Evolutionary conservation across 1,140 invertebrate species (phyloP).

Genomic region (Pissodes strobi): DNA sequence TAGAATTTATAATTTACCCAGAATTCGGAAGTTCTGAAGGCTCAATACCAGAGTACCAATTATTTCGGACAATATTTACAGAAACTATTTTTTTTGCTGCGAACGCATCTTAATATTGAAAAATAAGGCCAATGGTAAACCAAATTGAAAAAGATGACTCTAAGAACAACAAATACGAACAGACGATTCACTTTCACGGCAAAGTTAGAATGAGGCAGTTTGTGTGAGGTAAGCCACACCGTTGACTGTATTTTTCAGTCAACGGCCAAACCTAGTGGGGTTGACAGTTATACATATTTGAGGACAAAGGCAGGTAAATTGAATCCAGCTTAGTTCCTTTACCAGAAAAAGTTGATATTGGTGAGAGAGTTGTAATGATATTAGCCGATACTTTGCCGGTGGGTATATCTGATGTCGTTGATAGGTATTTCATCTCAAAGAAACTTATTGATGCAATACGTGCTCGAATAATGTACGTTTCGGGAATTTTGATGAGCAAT

Average conservation of each 20-base stretch:
- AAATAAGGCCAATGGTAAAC: too few species aligned
- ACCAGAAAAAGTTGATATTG: neutral
- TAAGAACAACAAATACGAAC: too few species aligned
- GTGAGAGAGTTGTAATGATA: neutral
- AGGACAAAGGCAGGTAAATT: neutral
- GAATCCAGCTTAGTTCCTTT: neutral
- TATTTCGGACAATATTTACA: too few species aligned
- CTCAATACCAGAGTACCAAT: too few species aligned
- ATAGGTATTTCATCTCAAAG: neutral
- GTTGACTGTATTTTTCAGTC: neutral
- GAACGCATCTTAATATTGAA: too few species aligned
- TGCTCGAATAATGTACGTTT: neutral
- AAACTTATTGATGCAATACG: neutral
- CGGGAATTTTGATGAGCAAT: neutral
- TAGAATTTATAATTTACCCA: too few species aligned
- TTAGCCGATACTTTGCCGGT: neutral
- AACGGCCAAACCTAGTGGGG: too few species aligned
- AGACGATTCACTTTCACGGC: too few species aligned
- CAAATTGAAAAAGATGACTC: neutral
- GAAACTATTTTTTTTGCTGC: too few species aligned
- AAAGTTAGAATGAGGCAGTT: neutral
- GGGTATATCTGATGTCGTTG: neutral
- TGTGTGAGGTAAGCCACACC: neutral
- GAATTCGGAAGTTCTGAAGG: too few species aligned
- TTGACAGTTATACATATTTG: too few species aligned